Conservation (phyloP, 2,888 invertebrate genomes). For the Cantharis rustica region DNA sequence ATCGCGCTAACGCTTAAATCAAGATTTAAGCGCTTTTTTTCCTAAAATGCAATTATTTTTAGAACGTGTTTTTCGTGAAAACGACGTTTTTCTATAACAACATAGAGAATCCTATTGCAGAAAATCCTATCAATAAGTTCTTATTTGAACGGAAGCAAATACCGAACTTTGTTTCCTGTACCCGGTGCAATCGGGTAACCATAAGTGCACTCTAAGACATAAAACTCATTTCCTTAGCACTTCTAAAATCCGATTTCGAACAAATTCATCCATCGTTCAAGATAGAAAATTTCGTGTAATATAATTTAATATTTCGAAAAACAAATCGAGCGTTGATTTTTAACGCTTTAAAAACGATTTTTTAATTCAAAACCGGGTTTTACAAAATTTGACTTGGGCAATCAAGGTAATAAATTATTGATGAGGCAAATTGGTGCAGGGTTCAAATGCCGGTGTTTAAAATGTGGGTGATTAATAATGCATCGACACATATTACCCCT, state of each 20-base stretch:
- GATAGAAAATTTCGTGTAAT: neutral
- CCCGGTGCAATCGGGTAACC: slow-evolving; percentile 11
- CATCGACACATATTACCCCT: slow-evolving; percentile 8
- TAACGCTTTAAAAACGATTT: neutral
- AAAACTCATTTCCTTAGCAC: slow-evolving; percentile 27
- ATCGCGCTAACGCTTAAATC: slow-evolving; percentile 6
- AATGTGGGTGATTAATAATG: slow-evolving; percentile 24
- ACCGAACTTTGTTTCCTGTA: slow-evolving; percentile 24
- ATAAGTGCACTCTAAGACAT: slow-evolving; percentile 22
- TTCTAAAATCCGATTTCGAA: slow-evolving; percentile 24
- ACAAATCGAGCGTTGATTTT: neutral
- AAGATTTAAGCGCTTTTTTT: neutral
- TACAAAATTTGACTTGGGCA: neutral
- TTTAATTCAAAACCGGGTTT: slow-evolving; percentile 5
- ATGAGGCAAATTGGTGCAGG: slow-evolving; percentile 12
- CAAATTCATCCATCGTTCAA: neutral
- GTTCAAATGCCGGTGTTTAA: slow-evolving; percentile 12
- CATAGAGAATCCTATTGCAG: slow-evolving; percentile 18
- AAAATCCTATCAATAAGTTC: slow-evolving; percentile 29
- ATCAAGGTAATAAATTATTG: slow-evolving; percentile 6
- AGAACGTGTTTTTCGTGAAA: neutral
- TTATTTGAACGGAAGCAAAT: slow-evolving; percentile 31
- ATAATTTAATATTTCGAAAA: neutral
- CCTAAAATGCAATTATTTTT: neutral
- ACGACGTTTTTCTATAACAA: neutral